Percentiles rank a stretch among this genome's conserved stretches.
Evolutionary conservation across 2,113 vertebrate genomes (phyloP).

Genomic region (Gadus chalcogrammus): DNA sequence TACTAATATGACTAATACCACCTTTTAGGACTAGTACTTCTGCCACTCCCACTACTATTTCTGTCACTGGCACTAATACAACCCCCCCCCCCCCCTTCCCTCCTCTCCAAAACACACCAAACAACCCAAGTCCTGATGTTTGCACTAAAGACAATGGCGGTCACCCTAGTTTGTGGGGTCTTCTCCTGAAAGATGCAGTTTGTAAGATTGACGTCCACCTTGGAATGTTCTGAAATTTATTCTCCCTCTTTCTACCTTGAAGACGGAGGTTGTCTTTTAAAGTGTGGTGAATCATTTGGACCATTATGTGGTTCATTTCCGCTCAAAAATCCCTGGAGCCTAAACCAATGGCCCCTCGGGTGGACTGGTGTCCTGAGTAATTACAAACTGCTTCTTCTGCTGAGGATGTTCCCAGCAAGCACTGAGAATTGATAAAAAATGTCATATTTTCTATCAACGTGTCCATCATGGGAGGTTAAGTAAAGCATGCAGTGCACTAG

Average conservation of each 20-base stretch:
- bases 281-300: not conserved
- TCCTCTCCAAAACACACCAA: conserved; percentile 20
- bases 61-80: conserved; percentile 11
- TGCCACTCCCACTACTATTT: conserved; percentile 23
- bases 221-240: not conserved
- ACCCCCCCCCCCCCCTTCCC: conserved; percentile 2
- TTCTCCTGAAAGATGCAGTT: conserved; percentile 53
- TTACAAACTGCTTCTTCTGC: conserved; percentile 59
- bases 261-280: too few relatives aligned
- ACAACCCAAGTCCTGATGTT: not conserved
- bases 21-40: conserved; percentile 39
- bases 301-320: not conserved
- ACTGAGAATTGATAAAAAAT: conserved; percentile 14
- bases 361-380: not conserved
- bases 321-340: not conserved
- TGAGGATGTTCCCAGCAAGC: conserved; percentile 8
- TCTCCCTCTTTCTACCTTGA: not conserved
- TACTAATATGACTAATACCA: conserved; percentile 69
- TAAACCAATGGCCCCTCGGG: not conserved
- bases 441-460: not conserved
- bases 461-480: not conserved
- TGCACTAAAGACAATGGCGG: conserved; percentile 16
- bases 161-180: conserved; percentile 21
- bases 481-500: not conserved
- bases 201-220: conserved; percentile 26